Percentiles rank a stretch among this genome's conserved stretches.
These are phyloP conservation scores for Podarcis raffonei DNA, from an alignment of 2,113 vertebrate species.

Conservation along the genomic window DNA sequence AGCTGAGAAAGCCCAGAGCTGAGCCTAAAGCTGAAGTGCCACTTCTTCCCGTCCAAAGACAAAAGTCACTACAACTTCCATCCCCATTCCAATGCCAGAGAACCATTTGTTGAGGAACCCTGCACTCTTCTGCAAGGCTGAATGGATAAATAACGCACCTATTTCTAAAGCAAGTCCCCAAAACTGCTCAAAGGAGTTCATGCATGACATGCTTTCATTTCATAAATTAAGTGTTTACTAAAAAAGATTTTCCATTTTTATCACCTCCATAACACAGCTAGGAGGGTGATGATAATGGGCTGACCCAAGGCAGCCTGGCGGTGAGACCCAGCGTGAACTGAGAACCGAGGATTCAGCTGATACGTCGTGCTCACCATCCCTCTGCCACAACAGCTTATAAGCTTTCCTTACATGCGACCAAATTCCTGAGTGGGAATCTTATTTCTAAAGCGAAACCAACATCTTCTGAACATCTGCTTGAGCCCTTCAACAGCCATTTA, in stretches of 20 bases:
- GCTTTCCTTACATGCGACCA: background rate
- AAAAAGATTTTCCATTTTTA: background rate
- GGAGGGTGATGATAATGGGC: no score
- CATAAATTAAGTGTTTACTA: background rate
- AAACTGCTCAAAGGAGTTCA: no score
- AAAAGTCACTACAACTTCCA: background rate
- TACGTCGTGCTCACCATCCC: no score
- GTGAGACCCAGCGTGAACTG: fast-evolving
- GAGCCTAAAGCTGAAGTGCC: no score
- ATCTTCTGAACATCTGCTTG: background rate
- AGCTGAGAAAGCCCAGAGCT: no score
- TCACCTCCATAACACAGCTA: background rate
- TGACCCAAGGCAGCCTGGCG: background rate
- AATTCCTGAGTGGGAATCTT: background rate
- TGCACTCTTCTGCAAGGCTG: background rate
- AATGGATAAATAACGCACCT: background rate
- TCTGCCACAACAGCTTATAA: background rate
- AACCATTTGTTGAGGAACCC: background rate
- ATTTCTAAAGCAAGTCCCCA: background rate
- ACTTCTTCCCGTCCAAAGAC: background rate
- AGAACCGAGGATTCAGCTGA: background rate
- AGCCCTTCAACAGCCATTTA: background rate
- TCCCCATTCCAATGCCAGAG: background rate
- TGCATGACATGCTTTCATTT: background rate
- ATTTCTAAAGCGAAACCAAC: background rate